Evolutionary conservation across 1,140 invertebrate genomes (phyloP), one percentile per base, ranked within the genome.

Genomic region (Drosophila melanica): DNA sequence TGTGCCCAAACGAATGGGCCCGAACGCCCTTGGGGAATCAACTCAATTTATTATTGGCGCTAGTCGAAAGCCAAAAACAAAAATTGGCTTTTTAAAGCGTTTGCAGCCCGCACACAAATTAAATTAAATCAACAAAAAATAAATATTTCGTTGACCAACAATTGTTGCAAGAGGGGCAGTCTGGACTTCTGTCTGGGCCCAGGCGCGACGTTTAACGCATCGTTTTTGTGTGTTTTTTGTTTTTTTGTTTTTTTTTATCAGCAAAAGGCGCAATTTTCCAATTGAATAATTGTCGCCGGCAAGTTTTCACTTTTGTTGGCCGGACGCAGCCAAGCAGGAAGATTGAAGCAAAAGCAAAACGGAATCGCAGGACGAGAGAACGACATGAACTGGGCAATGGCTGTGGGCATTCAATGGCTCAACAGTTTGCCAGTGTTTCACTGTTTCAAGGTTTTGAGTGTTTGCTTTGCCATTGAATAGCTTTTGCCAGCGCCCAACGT

Each of bases 41-140:
- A 89, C 79, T 89, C 85, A 89, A 89, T 90, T 89, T 89, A 89
- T 89, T 89, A 89, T 89, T 89, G 84, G 77, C 73, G 78, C 65
- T 62, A 76, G 70, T 48, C 53, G 62, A 79, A 55, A 54, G 65
- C 35, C 47, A 42, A 50, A 80, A 42, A 60, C 37, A 58, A 77
- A 72, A 80, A 82, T 89, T 84, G 84, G 72, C 85, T 79, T 87
- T 86, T 87, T 87, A 86, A 86, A 87, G 84, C 80, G 72, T 78
- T 81, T 57, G 81, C 74, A 70, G 30, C 16, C 45, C 50, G 18
- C 39, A 60, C 44, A 53, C 69, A 76, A 79, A 84, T 89, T 89
- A 87, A 87, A 87, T 87, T 89, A 89, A 79, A 84, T 74, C 68
- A 74, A 82, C 53, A 55, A 62, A 16, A 60, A 60, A 35, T 35